Evolutionary conservation across 2,113 vertebrate species (phyloP), one percentile per base, ranked within the genome.

Genomic region (Grus americana): DNA sequence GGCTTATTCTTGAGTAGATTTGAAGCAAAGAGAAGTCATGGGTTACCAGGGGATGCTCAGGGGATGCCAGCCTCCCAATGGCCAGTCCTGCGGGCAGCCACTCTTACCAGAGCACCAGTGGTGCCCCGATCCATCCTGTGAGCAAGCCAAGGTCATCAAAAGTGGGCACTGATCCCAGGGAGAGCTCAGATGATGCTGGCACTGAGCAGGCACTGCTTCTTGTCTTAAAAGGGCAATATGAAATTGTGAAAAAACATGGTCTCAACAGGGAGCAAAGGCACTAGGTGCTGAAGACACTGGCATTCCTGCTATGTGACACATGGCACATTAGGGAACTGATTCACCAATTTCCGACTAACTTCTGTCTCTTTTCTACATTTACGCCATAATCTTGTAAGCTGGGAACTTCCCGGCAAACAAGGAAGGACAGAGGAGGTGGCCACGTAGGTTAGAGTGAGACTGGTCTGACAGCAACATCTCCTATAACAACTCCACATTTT

Each of bases 321-420:
- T 1, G 12, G 66, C 67, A 70, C 4, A 6, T 90, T 68, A 46
- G 42, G 82, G 44, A 52, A 80, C 84, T 74, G 66, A 62, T 88
- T 95, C 90, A 95, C 55, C 79, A 42, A 47, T 78, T 93, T 92
- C 65, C 34, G 61, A 55, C 52, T 55, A 65, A 55, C 61, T 83
- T 76, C 68, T 93, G 68, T 75, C 97, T 95, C 70, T 80, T 95
- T 90, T 86, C 85, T 78, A 70, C 34, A 68, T 87, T 92, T 92
- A 93, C 11, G 5, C 72, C 92, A 86, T 58, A 55, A 86, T 93
- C 96, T 97, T 34, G 63, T 92, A 98, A 98, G 78, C 44, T 0
- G 9, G 94, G 97, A 97, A 97, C 46, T 97, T 98, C 93, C 94
- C 89, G 18, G n/a, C 32, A 65, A 55, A 70, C 36, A 32, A 86